These are phyloP conservation scores for Eupithecia insigniata DNA, from an alignment of 2,888 invertebrate genomes.

Conservation along the genomic window DNA sequence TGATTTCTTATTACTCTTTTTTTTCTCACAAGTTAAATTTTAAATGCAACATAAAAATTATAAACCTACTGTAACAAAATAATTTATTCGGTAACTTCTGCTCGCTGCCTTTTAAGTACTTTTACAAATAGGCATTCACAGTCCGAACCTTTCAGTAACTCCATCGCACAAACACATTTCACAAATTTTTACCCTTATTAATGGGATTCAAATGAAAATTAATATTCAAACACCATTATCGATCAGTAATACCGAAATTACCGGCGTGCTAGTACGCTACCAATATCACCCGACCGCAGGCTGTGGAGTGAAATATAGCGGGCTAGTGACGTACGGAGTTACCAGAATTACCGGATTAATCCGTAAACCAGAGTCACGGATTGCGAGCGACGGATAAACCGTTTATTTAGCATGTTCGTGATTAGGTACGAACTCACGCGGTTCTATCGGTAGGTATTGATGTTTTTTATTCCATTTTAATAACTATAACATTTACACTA, in stretches of 20 bases:
- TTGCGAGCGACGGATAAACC: not conserved
- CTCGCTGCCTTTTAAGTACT: not conserved
- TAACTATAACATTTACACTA: no score
- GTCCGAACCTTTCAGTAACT: not conserved
- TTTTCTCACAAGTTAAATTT: not conserved
- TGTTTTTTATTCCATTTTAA: not conserved
- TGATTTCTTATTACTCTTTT: no score
- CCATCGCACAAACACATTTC: not conserved
- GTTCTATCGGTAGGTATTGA: not conserved
- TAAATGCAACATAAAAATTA: no score
- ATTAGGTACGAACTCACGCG: not conserved
- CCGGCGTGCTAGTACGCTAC: constrained; percentile 16
- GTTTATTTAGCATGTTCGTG: constrained; percentile 3
- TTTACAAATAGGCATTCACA: not conserved
- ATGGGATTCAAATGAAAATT: constrained; percentile 16
- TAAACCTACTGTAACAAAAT: no score
- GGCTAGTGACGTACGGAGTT: constrained; percentile 27
- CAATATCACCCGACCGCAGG: constrained; percentile 33
- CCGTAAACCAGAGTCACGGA: constrained; percentile 5
- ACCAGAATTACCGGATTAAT: constrained; percentile 10
- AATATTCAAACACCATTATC: constrained; percentile 32
- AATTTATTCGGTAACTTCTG: no score
- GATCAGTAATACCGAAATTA: constrained; percentile 33
- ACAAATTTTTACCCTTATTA: not conserved
- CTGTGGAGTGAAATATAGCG: constrained; percentile 41